These are phyloP conservation scores for Allobates femoralis DNA, from an alignment of 2,797 vertebrate species.

Conservation along the genomic window DNA sequence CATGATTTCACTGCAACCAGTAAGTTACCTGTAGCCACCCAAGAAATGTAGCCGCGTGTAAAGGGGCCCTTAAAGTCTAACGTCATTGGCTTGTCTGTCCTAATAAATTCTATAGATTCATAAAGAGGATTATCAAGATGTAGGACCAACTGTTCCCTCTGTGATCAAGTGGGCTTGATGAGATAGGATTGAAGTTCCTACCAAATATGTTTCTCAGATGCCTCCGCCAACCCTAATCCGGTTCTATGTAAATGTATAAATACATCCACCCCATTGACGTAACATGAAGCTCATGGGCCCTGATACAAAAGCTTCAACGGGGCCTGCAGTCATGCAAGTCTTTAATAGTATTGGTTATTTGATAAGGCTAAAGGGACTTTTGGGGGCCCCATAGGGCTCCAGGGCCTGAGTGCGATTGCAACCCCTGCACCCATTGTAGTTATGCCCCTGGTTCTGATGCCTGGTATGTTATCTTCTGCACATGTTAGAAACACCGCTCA, in stretches of 20 bases:
- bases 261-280: background rate
- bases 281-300: too few species aligned
- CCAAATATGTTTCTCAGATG: background rate
- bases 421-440: too few species aligned
- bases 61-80: background rate
- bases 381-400: too few species aligned
- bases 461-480: background rate
- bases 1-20: too few species aligned
- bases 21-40: too few species aligned
- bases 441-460: background rate
- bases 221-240: background rate
- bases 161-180: background rate
- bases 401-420: too few species aligned
- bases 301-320: too few species aligned
- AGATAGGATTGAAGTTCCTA: background rate
- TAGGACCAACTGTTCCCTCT: background rate
- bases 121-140: background rate
- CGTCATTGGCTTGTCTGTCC: background rate
- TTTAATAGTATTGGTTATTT: too few species aligned
- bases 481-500: background rate
- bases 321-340: too few species aligned
- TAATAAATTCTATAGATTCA: background rate
- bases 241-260: background rate
- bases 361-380: too few species aligned
- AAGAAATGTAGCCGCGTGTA: background rate